Conservation (phyloP, 2,888 invertebrate species). For the Ephialtes manifestator region DNA sequence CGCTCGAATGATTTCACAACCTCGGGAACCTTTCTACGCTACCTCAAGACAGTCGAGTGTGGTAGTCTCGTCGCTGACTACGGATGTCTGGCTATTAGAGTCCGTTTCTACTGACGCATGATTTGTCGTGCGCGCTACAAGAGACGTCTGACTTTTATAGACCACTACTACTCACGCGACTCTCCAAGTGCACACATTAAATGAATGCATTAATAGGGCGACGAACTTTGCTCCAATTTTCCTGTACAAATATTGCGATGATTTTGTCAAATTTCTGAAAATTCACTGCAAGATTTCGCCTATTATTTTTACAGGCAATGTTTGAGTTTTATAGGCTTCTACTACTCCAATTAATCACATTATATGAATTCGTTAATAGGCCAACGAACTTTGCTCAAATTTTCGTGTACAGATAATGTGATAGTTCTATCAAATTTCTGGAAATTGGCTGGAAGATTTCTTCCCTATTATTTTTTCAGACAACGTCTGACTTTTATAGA, state of each 20-base stretch:
- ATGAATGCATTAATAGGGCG: constrained; percentile 19
- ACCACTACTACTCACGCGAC: constrained; percentile 31
- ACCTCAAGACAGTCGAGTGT: constrained; percentile 25
- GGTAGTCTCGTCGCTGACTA: constrained; percentile 1
- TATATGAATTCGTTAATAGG: not conserved
- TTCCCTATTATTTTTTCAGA: constrained; percentile 85
- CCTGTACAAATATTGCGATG: not conserved
- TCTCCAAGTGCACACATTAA: not conserved
- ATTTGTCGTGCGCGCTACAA: constrained; percentile 1
- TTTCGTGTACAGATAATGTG: not conserved
- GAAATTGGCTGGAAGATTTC: not conserved
- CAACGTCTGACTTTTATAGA: constrained; percentile 80
- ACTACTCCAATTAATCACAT: too few species aligned
- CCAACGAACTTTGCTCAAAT: constrained; percentile 28
- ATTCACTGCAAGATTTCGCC: too few species aligned
- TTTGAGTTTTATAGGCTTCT: too few species aligned
- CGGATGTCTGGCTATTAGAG: constrained; percentile 44
- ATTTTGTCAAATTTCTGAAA: not conserved
- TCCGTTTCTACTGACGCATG: constrained; percentile 52
- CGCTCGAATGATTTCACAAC: constrained; percentile 34
- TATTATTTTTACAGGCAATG: too few species aligned
- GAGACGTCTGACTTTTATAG: constrained; percentile 48
- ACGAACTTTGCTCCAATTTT: constrained; percentile 23
- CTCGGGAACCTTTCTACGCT: constrained; percentile 6
- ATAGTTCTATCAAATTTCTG: not conserved